Conservation (phyloP, 2,113 vertebrate species). For the Merops nubicus region DNA sequence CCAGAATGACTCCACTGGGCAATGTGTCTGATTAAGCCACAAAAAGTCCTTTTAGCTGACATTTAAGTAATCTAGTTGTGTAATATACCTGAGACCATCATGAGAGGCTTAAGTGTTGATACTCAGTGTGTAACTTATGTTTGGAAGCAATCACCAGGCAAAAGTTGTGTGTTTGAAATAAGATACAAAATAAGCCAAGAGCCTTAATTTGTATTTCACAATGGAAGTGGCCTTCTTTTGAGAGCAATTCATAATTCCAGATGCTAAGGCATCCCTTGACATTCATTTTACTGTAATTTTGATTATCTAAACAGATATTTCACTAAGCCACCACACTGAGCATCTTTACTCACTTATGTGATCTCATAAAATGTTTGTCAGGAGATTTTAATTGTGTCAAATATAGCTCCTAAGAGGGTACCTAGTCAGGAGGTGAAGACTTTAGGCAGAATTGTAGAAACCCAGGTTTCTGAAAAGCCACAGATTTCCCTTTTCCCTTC, state of each 20-base stretch:
- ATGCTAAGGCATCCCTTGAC: background rate
- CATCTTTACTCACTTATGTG: background rate
- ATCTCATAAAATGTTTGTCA: background rate
- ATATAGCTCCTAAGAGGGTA: background rate
- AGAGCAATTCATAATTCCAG: background rate
- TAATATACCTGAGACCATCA: background rate
- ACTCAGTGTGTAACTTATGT: background rate
- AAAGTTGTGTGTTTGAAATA: background rate
- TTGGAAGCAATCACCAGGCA: background rate
- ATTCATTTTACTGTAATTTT: background rate
- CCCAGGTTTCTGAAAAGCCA: background rate
- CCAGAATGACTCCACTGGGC: background rate
- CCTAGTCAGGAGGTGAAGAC: background rate
- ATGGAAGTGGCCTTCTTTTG: background rate
- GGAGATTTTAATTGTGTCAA: background rate
- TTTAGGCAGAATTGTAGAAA: background rate
- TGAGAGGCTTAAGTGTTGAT: background rate
- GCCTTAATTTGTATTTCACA: background rate
- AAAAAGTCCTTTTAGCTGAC: background rate
- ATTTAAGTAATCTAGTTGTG: background rate
- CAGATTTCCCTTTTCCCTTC: too few relatives aligned
- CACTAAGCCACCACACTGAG: background rate
- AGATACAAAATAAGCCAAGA: background rate
- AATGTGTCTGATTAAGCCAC: background rate
- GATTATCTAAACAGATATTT: background rate